These are phyloP conservation scores for Trachurus trachurus DNA, from an alignment of 2,797 vertebrate species.

Conservation along the genomic window DNA sequence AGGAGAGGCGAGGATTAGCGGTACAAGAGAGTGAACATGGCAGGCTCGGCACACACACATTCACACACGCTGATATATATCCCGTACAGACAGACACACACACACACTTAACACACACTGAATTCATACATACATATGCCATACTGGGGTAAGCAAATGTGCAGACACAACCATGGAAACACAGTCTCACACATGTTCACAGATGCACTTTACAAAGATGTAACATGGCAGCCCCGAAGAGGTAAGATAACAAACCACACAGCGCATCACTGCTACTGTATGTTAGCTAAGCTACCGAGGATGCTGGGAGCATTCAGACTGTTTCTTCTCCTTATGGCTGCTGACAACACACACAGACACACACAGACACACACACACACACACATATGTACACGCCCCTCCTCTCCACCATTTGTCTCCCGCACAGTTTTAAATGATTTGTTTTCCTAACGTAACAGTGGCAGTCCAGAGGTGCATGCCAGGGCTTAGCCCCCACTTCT, in stretches of 20 bases:
- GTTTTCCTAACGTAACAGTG: constrained; percentile 71
- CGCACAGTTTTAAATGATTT: constrained; percentile 60
- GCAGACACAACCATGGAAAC: constrained; percentile 38
- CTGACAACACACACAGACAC: constrained; percentile 50
- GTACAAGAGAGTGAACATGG: constrained; percentile 77
- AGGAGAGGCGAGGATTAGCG: constrained; percentile 81
- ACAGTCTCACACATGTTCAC: constrained; percentile 38
- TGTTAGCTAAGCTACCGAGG: constrained; percentile 42
- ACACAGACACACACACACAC: constrained; percentile 34
- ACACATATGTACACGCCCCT: constrained; percentile 32
- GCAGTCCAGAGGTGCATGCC: constrained; percentile 71
- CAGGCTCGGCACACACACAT: constrained; percentile 65
- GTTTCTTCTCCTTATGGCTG: constrained; percentile 64
- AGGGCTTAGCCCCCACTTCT: constrained; percentile 49
- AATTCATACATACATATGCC: constrained; percentile 51
- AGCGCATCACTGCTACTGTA: constrained; percentile 42
- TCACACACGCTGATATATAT: constrained; percentile 28
- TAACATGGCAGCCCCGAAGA: constrained; percentile 56
- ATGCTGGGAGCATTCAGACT: constrained; percentile 59
- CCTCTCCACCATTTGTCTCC: constrained; percentile 48
- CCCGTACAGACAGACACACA: constrained; percentile 20
- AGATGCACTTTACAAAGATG: constrained; percentile 58
- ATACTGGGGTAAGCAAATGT: constrained; percentile 55
- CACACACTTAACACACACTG: background rate
- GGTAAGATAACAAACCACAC: constrained; percentile 57